These are phyloP conservation scores for Hippopotamus amphibius DNA, from an alignment of 2,113 vertebrate genomes.

Conservation along the genomic window DNA sequence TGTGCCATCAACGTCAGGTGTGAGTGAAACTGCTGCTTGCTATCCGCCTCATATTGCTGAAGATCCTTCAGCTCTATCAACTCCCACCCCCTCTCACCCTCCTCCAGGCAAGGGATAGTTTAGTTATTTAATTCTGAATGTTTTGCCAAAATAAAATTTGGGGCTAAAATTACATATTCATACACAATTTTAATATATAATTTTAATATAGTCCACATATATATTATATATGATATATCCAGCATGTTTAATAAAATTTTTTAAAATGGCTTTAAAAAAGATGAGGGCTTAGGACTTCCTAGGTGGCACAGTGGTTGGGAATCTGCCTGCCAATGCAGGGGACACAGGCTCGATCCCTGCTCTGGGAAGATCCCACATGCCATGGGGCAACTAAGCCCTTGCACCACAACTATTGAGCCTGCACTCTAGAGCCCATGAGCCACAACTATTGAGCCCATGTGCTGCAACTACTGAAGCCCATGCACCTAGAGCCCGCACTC, in stretches of 20 bases:
- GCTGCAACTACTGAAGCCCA: too few relatives aligned
- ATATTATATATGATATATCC: not conserved
- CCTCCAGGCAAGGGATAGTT: not conserved
- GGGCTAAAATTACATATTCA: not conserved
- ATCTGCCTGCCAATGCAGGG: too few relatives aligned
- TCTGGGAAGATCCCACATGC: too few relatives aligned
- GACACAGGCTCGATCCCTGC: too few relatives aligned
- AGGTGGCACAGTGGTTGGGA: too few relatives aligned
- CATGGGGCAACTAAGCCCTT: too few relatives aligned
- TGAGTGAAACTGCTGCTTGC: not conserved
- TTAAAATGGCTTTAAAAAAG: not conserved
- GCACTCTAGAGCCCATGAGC: too few relatives aligned
- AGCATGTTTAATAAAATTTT: not conserved
- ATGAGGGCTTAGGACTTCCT: not conserved
- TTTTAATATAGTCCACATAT: not conserved
- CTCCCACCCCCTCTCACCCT: not conserved
- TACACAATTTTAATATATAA: not conserved
- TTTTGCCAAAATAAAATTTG: not conserved
- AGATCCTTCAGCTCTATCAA: not conserved
- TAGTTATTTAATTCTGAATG: conserved; percentile 16
- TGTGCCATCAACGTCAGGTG: not conserved
- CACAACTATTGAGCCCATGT: too few relatives aligned
- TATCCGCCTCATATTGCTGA: not conserved
- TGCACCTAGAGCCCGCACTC: too few relatives aligned
- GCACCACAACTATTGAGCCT: too few relatives aligned